Conservation (phyloP, 2,888 invertebrate genomes). For the Drosophila phalerata region DNA sequence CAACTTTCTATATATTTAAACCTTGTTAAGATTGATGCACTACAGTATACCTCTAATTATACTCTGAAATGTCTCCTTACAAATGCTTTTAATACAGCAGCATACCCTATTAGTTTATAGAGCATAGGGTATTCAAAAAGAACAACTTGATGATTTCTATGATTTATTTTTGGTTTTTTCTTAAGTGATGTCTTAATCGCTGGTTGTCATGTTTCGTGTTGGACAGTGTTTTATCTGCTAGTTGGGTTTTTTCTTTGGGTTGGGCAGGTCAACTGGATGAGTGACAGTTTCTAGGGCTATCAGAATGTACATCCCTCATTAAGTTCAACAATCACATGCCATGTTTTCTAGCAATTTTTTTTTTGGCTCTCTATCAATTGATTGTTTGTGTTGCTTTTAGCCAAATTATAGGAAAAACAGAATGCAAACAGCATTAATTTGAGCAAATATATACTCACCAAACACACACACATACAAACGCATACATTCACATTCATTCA, state of each 20-base stretch:
- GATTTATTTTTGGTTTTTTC: conserved; percentile 56
- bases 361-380: conserved; percentile 12
- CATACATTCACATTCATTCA: conserved; percentile 12
- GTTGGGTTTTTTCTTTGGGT: conserved; percentile 13
- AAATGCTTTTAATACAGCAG: background rate
- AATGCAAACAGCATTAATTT: conserved; percentile 72
- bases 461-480: conserved; percentile 13
- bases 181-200: conserved; percentile 63
- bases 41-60: background rate
- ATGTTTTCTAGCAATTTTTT: conserved; percentile 23
- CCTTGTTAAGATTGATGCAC: background rate
- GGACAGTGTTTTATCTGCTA: conserved; percentile 34
- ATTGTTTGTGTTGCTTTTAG: conserved; percentile 55
- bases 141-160: conserved; percentile 32
- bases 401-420: conserved; percentile 49
- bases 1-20: background rate
- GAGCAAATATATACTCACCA: conserved; percentile 59
- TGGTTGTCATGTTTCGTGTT: conserved; percentile 64
- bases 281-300: conserved; percentile 48
- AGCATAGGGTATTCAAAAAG: conserved; percentile 9
- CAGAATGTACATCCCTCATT: conserved; percentile 24
- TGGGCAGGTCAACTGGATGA: conserved; percentile 47
- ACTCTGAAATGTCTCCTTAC: background rate
- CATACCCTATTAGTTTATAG: background rate
- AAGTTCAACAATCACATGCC: conserved; percentile 24